These are phyloP conservation scores for Solenopsis invicta DNA, from an alignment of 1,140 invertebrate species.

Conservation along the genomic window DNA sequence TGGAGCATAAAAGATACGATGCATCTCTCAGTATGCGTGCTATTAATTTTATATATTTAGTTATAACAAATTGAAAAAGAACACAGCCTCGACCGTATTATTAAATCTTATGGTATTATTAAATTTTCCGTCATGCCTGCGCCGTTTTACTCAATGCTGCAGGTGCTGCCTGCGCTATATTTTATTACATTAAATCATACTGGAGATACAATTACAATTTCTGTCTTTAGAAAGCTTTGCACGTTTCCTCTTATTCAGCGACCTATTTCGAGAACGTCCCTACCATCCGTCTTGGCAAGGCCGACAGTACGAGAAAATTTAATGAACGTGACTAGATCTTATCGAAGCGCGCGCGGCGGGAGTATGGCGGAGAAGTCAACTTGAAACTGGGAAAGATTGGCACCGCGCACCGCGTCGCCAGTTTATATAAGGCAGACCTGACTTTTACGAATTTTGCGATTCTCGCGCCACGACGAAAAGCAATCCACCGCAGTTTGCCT, in stretches of 20 bases:
- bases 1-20: background rate
- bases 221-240: conserved; percentile 69
- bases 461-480: conserved; percentile 19
- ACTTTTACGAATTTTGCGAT: conserved; percentile 56
- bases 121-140: conserved; percentile 59
- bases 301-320: conserved; percentile 71
- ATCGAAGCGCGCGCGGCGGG: conserved; percentile 64
- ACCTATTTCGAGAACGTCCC: conserved; percentile 71
- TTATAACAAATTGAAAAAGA: conserved; percentile 56
- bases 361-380: conserved; percentile 59
- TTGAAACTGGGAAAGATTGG: conserved; percentile 60
- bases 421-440: conserved; percentile 50
- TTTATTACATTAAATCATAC: conserved; percentile 70
- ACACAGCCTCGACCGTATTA: conserved; percentile 43
- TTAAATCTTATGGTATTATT: conserved; percentile 60
- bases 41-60: conserved; percentile 56
- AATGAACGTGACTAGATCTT: conserved; percentile 77
- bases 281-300: conserved; percentile 70
- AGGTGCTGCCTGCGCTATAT: conserved; percentile 41
- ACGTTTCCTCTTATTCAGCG: conserved; percentile 70
- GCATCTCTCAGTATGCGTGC: background rate
- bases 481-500: background rate
- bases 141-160: conserved; percentile 52
- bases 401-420: conserved; percentile 28
- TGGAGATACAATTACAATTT: conserved; percentile 69